Evolutionary conservation across 1,140 invertebrate genomes (phyloP).

Genomic region (Doryteuthis pealeii): DNA sequence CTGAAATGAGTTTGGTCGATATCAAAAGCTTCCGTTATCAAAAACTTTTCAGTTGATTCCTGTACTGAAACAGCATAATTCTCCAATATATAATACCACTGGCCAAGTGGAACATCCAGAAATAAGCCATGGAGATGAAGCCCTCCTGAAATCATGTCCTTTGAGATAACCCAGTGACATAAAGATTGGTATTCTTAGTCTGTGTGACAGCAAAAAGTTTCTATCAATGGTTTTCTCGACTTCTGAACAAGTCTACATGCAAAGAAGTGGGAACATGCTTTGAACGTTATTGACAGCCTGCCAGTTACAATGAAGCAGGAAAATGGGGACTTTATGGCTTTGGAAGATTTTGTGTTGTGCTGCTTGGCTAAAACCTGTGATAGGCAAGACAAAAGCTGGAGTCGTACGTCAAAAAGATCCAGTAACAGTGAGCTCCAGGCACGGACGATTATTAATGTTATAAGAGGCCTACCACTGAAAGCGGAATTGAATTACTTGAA

Average conservation of each 20-base stretch:
- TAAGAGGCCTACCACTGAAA: constrained; percentile 43
- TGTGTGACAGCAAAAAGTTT: constrained; percentile 44
- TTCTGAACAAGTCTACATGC: constrained; percentile 39
- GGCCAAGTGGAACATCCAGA: constrained; percentile 47
- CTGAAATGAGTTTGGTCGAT: constrained; percentile 52
- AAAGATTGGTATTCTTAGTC: constrained; percentile 49
- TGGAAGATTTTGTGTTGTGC: constrained; percentile 48
- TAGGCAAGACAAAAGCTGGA: constrained; percentile 4
- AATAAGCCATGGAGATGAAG: constrained; percentile 44
- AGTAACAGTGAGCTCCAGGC: constrained; percentile 28
- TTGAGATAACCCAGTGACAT: constrained; percentile 44
- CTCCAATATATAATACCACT: constrained; percentile 50
- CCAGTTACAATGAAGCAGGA: constrained; percentile 35
- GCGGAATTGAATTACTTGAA: constrained; percentile 45
- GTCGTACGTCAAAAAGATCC: background rate
- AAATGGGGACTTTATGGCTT: constrained; percentile 30
- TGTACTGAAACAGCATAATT: constrained; percentile 46
- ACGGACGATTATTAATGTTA: constrained; percentile 40
- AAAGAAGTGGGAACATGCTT: constrained; percentile 42
- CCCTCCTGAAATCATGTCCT: constrained; percentile 53
- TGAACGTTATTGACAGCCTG: constrained; percentile 43
- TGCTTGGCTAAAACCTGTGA: constrained; percentile 32
- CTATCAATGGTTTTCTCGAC: constrained; percentile 35
- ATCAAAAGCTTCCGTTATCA: constrained; percentile 55
- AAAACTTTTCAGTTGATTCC: constrained; percentile 46